A percentile compares a stretch with the other conserved stretches of the same genome.
Conservation (phyloP, 2,113 vertebrate species). For the Hylia prasina region DNA sequence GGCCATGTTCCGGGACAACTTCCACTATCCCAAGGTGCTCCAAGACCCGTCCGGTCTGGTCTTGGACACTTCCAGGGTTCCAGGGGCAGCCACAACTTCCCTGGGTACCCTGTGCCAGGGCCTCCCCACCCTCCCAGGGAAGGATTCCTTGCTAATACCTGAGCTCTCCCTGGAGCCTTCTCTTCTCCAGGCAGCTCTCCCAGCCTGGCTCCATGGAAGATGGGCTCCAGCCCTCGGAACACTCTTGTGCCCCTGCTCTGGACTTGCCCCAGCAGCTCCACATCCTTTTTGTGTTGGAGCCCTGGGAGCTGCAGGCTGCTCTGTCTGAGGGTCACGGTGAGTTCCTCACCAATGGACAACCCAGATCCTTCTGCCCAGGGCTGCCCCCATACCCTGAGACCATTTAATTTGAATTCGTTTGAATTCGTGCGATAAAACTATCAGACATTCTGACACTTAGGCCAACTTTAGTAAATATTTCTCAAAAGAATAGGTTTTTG, state of each 20-base stretch:
- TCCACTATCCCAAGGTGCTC: fast-evolving
- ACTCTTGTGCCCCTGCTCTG: not conserved
- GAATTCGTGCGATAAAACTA: not conserved
- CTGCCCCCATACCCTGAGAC: not conserved
- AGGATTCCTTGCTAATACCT: not conserved
- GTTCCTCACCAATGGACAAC: not conserved
- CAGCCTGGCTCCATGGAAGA: not conserved
- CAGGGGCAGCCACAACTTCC: not conserved
- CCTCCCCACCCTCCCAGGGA: fast-evolving
- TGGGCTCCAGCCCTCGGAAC: not conserved
- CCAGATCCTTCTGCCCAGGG: not conserved
- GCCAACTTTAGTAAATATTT: not conserved
- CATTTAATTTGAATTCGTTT: not conserved
- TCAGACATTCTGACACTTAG: not conserved
- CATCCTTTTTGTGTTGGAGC: fast-evolving
- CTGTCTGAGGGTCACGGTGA: not conserved
- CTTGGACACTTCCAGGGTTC: not conserved
- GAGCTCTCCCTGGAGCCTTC: not conserved
- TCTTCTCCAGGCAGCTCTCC: not conserved
- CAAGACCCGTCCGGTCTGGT: fast-evolving
- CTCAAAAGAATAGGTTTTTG: not conserved
- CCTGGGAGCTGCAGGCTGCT: not conserved
- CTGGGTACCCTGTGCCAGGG: not conserved
- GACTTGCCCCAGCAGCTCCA: not conserved
- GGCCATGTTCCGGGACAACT: not conserved